These are phyloP conservation scores for Athetis lepigone DNA, from an alignment of 2,888 invertebrate species.

Conservation along the genomic window DNA sequence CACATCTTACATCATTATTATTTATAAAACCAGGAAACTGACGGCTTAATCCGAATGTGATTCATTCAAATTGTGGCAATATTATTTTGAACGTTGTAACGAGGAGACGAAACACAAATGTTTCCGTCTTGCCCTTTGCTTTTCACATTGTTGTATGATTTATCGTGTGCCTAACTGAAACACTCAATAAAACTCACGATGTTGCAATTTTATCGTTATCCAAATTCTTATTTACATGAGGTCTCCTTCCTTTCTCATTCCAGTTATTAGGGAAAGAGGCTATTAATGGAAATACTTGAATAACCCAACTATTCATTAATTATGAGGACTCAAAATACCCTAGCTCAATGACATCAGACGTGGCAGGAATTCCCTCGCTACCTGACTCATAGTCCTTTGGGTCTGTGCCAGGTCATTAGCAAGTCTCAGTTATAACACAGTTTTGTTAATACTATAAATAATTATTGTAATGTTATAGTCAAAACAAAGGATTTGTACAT, in stretches of 20 bases:
- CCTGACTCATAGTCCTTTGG: constrained; percentile 64
- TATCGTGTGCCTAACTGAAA: not conserved
- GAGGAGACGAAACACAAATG: constrained; percentile 5
- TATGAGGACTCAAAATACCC: constrained; percentile 18
- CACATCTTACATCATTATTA: constrained; percentile 49
- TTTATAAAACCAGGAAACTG: constrained; percentile 53
- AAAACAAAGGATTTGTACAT: not conserved
- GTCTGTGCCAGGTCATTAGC: constrained; percentile 55
- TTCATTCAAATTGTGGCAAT: constrained; percentile 37
- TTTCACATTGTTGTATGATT: not conserved
- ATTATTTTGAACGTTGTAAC: constrained; percentile 23
- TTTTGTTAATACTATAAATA: constrained; percentile 34
- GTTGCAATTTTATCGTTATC: not conserved
- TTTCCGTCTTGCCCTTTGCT: constrained; percentile 1
- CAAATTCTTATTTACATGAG: not conserved
- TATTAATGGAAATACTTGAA: constrained; percentile 11
- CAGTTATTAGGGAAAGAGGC: not conserved
- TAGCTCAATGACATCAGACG: constrained; percentile 47
- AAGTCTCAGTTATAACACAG: constrained; percentile 29
- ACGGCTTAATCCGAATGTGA: constrained; percentile 41
- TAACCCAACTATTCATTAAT: constrained; percentile 29
- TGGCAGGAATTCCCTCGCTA: constrained; percentile 55
- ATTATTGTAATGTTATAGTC: not conserved
- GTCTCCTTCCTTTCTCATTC: not conserved
- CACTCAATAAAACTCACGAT: not conserved